Evolutionary conservation across 2,113 vertebrate species (phyloP).

Genomic region (Bostrychus sinensis): DNA sequence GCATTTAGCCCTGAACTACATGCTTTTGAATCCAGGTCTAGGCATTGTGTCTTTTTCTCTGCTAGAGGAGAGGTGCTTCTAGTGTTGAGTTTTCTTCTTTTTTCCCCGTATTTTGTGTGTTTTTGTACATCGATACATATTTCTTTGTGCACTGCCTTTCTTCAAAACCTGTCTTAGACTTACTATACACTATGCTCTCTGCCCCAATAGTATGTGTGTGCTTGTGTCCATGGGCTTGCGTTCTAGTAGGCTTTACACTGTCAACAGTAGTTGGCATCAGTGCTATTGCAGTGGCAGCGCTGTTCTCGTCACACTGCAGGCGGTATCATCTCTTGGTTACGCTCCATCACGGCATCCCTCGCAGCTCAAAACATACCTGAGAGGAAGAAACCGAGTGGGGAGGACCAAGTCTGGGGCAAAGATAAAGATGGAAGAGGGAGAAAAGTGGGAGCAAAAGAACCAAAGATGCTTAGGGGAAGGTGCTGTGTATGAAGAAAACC

Average conservation of each 20-base stretch:
- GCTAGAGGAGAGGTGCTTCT: no score
- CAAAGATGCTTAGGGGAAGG: conserved; percentile 10
- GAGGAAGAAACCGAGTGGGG: conserved; percentile 1
- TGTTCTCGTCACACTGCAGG: conserved; percentile 39
- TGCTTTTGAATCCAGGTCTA: no score
- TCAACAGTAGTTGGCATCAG: conserved; percentile 43
- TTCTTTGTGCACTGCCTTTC: no score
- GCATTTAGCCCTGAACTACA: no score
- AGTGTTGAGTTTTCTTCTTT: no score
- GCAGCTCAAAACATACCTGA: conserved; percentile 36
- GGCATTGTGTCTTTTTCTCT: no score
- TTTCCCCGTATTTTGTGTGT: no score
- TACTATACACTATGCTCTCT: not conserved
- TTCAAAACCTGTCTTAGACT: no score
- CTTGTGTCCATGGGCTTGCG: conserved; percentile 2
- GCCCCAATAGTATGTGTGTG: not conserved
- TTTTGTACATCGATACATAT: no score
- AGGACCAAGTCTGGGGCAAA: not conserved
- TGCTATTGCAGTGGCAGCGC: conserved; percentile 29
- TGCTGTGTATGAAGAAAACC: not conserved
- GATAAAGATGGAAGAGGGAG: not conserved
- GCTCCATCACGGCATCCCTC: conserved; percentile 18
- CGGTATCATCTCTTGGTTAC: conserved; percentile 28
- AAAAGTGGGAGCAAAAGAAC: not conserved
- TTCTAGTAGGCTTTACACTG: conserved; percentile 24